Evolutionary conservation across 92 coral and sea anemone species (phyloP).

Genomic region (Metridium senile): DNA sequence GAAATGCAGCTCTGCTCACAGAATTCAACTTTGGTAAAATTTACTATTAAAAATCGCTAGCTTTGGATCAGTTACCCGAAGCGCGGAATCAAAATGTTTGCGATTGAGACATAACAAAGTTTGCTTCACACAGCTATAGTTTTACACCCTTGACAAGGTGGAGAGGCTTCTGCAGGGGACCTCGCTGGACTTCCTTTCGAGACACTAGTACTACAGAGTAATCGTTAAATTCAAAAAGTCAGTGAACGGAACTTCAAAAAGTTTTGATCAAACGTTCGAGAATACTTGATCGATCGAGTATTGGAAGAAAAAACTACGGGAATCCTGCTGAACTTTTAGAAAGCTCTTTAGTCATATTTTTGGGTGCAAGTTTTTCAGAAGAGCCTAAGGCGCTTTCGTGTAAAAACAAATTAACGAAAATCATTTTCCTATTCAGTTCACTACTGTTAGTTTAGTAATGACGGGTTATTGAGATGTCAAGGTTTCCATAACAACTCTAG

Average conservation of each 20-base stretch:
- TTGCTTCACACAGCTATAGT: conserved; percentile 26
- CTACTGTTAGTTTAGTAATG: no score
- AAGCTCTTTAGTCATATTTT: no score
- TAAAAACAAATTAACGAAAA: no score
- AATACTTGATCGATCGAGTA: neutral
- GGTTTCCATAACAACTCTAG: conserved; percentile 3
- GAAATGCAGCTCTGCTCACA: conserved; percentile 2
- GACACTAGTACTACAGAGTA: neutral
- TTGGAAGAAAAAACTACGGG: no score
- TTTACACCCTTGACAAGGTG: conserved; percentile 26
- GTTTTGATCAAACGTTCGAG: neutral
- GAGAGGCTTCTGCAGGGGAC: conserved; percentile 12
- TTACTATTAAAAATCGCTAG: conserved; percentile 8
- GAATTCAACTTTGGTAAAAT: neutral
- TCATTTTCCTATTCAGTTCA: no score
- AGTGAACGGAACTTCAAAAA: neutral
- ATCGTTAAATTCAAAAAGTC: no score
- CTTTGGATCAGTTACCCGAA: neutral
- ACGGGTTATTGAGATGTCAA: neutral
- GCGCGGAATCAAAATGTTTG: neutral
- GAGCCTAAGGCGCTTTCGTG: no score
- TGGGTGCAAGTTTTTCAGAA: no score
- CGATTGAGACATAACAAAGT: conserved; percentile 20
- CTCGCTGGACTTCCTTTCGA: conserved; percentile 13
- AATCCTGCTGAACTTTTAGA: no score